phyloP scores from a whole-genome alignment of 2,888 invertebrate species.

The Chorisops tibialis region DNA sequence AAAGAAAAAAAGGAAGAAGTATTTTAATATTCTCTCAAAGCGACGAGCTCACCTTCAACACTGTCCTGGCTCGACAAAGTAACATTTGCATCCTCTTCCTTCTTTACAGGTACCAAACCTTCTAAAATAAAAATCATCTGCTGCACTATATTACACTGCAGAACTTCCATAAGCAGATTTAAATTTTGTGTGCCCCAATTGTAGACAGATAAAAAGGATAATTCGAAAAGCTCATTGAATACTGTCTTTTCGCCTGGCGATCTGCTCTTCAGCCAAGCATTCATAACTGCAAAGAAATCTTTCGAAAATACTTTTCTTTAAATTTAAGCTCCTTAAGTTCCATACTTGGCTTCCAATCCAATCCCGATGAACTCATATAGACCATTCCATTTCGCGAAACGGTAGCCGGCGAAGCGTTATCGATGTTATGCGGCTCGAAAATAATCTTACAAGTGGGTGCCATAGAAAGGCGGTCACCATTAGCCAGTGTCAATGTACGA shows the following conservation, averaged over 20 bases:
- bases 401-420: constrained; percentile 96
- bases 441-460: constrained; percentile 91
- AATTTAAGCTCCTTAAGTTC: not conserved
- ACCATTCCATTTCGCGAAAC: constrained; percentile 93
- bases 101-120: constrained; percentile 76
- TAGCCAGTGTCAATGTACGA: constrained; percentile 90
- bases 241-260: constrained; percentile 60
- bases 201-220: constrained; percentile 69
- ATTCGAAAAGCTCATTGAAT: constrained; percentile 71
- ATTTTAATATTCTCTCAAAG: too few species aligned
- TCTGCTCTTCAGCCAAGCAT: constrained; percentile 75
- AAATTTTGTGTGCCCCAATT: constrained; percentile 85
- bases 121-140: constrained; percentile 83
- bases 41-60: constrained; percentile 50
- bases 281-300: constrained; percentile 58
- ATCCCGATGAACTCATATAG: constrained; percentile 94
- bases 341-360: constrained; percentile 83
- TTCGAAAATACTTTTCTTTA: not conserved
- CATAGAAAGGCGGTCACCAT: constrained; percentile 93
- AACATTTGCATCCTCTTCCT: constrained; percentile 59
- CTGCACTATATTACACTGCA: constrained; percentile 86
- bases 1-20: too few species aligned
- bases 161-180: constrained; percentile 74
- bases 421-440: constrained; percentile 96
- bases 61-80: constrained; percentile 54